Evolutionary conservation across 2,113 vertebrate genomes (phyloP).

Genomic region (Azemiops feae): DNA sequence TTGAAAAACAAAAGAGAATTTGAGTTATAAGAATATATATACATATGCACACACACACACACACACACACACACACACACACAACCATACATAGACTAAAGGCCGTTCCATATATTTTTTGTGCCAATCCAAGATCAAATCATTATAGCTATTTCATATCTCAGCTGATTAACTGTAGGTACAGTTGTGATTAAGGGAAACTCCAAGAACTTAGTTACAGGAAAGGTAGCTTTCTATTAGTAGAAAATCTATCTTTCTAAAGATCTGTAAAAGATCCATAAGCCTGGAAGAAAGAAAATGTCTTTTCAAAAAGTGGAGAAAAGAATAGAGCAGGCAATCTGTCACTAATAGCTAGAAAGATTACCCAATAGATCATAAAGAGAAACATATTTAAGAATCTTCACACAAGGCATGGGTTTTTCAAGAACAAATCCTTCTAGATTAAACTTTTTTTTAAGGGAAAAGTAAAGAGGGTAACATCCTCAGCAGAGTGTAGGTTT

Average conservation of each 20-base stretch:
- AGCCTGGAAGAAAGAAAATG: neutral
- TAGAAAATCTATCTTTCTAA: neutral
- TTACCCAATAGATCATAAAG: neutral
- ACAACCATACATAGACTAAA: too few relatives aligned
- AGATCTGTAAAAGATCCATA: neutral
- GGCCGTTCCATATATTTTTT: too few relatives aligned
- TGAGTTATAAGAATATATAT: too few relatives aligned
- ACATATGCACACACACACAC: too few relatives aligned
- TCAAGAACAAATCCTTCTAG: neutral
- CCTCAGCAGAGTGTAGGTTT: neutral
- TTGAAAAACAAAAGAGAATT: too few relatives aligned
- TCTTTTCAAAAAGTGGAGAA: neutral
- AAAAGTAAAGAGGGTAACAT: neutral
- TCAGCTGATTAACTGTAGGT: neutral
- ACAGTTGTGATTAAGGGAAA: neutral
- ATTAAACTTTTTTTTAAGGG: neutral
- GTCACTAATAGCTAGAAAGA: neutral
- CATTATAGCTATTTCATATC: neutral
- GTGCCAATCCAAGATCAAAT: too few relatives aligned
- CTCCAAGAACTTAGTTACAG: neutral
- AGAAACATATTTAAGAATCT: neutral
- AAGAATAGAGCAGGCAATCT: neutral
- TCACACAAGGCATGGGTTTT: neutral
- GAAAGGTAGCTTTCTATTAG: neutral
- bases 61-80: too few relatives aligned